These are phyloP conservation scores for Cephus cinctus DNA, from an alignment of 1,140 invertebrate genomes.

Conservation along the genomic window DNA sequence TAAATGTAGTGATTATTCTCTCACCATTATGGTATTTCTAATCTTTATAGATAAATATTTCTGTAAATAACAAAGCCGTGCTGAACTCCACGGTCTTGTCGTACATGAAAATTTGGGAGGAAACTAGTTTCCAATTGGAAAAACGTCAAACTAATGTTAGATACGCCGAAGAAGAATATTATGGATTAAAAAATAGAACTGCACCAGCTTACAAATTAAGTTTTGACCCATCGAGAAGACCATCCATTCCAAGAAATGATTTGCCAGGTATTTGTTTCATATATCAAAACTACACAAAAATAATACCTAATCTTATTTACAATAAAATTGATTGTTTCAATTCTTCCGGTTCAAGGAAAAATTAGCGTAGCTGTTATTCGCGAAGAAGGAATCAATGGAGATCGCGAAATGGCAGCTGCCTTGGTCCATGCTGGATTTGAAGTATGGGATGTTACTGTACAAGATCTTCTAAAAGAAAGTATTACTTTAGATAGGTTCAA, in stretches of 20 bases:
- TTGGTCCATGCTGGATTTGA: slow-evolving; percentile 90
- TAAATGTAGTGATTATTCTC: too few relatives aligned
- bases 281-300: too few relatives aligned
- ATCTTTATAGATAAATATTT: slow-evolving; percentile 57
- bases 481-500: slow-evolving; percentile 77
- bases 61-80: slow-evolving; percentile 61
- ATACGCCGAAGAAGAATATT: slow-evolving; percentile 79
- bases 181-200: slow-evolving; percentile 57
- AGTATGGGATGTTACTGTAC: slow-evolving; percentile 90
- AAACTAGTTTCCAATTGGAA: slow-evolving; percentile 91
- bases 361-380: slow-evolving; percentile 85
- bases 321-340: slow-evolving; percentile 1
- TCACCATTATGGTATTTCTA: slow-evolving; percentile 11
- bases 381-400: slow-evolving; percentile 97
- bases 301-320: not conserved
- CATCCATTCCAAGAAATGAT: slow-evolving; percentile 38
- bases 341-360: slow-evolving; percentile 32
- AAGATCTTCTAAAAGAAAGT: slow-evolving; percentile 73
- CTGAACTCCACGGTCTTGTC: slow-evolving; percentile 66
- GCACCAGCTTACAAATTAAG: slow-evolving; percentile 68
- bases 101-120: slow-evolving; percentile 87
- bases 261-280: too few relatives aligned
- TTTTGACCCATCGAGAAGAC: slow-evolving; percentile 69
- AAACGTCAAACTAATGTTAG: slow-evolving; percentile 75
- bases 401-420: slow-evolving; percentile 95